Evolutionary conservation across 2,797 vertebrate genomes (phyloP), one percentile per base, ranked within the genome.

Genomic region (Merluccius polli): DNA sequence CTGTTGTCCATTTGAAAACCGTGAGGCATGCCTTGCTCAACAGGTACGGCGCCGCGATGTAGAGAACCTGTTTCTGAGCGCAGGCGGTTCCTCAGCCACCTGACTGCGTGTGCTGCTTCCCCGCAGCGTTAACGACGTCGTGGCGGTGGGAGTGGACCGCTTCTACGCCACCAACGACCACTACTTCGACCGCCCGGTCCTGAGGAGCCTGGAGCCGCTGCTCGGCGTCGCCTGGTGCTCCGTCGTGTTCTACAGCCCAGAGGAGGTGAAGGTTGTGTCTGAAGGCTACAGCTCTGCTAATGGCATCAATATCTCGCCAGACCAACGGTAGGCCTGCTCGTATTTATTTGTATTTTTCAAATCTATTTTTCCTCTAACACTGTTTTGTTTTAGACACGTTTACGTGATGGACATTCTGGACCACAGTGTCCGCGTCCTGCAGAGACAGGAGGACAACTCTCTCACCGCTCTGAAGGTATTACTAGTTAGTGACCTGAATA

Each of bases 111-210:
- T 3, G 12, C 38, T 41, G 38, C 33, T 74, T 29, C 81, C 41
- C 76, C 81, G 16, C 79, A 99, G 98, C 76, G 89, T 97, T 73
- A 99, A 99, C 79, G 95, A 99, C 76, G 84, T 99, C 38, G 89
- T 97, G 32, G 96, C 95, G 35, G 31, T 97, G 1, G 95, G 95
- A 77, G 86, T 90, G 12, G 96, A 98, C 1, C 91, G 92, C 80
- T 99, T 99, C 89, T 98, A 97, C 75, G 96, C 95, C 76, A 97
- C 96, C 79, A 97, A 97, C 52, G 97, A 98, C 79, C 94, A 90
- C 84, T 98, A 97, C 89, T 97, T 94, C 81, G 73, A 9, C 0
- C 74, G 85, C 18, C 9, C 33, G 1, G 2, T 79, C 77, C 33
- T 96, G 27, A 75, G 76, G 75, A 0, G 35, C 0, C 2, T 96